Conservation (phyloP, 2,797 vertebrate genomes). For the Manis pentadactyla region DNA sequence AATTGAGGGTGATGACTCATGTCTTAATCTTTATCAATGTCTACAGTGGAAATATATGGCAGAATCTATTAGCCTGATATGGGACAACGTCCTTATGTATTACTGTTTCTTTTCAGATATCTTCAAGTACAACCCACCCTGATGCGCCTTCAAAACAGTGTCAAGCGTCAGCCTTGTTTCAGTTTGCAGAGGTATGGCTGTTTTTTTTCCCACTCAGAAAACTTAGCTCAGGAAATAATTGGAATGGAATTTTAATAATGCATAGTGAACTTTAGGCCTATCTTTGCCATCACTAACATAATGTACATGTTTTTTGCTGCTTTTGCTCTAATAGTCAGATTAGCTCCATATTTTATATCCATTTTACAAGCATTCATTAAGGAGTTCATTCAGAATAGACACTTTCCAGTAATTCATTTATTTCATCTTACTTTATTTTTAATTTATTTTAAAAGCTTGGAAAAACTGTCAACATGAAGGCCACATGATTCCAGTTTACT, state of each 20-base stretch:
- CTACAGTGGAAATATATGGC: constrained; percentile 17
- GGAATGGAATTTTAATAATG: constrained; percentile 41
- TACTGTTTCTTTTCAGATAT: constrained; percentile 86
- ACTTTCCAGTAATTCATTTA: constrained; percentile 26
- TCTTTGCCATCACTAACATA: background rate
- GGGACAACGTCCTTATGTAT: constrained; percentile 36
- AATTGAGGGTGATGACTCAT: constrained; percentile 39
- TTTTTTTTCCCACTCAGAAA: background rate
- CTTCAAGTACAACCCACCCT: constrained; percentile 87
- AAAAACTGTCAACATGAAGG: constrained; percentile 40
- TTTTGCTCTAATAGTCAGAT: constrained; percentile 6
- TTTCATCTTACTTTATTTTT: constrained; percentile 64
- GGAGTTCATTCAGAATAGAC: background rate
- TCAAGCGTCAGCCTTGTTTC: constrained; percentile 89
- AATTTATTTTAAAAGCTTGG: constrained; percentile 54
- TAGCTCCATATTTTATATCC: background rate
- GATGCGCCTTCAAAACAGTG: constrained; percentile 86
- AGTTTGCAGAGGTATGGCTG: constrained; percentile 89
- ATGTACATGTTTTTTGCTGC: background rate
- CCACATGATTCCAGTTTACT: constrained; percentile 48
- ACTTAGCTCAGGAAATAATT: constrained; percentile 31
- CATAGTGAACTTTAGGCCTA: background rate
- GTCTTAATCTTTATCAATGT: constrained; percentile 57
- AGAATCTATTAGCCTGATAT: background rate
- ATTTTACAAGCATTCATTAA: constrained; percentile 46